A percentile compares a stretch with the other conserved stretches of the same genome.
These are phyloP conservation scores for Pachyseris speciosa DNA, from an alignment of 64 coral and sea anemone species.

Conservation along the genomic window DNA sequence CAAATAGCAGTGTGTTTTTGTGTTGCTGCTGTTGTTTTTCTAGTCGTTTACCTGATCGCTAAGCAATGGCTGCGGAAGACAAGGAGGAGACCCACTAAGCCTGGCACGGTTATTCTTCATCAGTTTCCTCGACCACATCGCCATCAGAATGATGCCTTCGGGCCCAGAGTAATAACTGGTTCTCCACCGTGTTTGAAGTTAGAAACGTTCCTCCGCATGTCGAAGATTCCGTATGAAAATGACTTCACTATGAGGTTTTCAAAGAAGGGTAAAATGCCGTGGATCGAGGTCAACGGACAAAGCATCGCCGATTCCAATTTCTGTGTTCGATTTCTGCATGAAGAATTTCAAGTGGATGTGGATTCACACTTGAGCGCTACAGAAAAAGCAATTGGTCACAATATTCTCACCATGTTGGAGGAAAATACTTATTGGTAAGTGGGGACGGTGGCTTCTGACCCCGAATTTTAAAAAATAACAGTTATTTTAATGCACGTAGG, in stretches of 20 bases:
- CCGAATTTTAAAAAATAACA: no score
- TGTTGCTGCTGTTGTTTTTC: not conserved
- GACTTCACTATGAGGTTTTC: no score
- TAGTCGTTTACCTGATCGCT: not conserved
- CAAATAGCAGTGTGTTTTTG: not conserved
- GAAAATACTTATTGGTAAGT: not conserved
- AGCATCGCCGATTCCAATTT: no score
- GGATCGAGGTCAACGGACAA: no score
- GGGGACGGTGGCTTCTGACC: no score
- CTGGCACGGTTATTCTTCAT: slow-evolving; percentile 4
- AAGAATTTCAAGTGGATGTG: not conserved
- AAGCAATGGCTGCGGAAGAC: not conserved
- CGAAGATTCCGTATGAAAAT: slow-evolving; percentile 15
- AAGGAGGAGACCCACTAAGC: not conserved
- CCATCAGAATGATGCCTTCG: no score
- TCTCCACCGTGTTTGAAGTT: not conserved
- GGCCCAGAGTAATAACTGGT: not conserved
- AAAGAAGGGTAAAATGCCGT: no score
- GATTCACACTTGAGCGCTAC: no score
- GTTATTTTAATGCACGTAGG: no score
- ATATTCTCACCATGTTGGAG: no score
- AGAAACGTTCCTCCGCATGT: slow-evolving; percentile 1
- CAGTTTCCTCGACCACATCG: not conserved
- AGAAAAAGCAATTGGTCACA: no score
- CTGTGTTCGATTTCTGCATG: no score